These are phyloP conservation scores for Anastatus disparis DNA, from an alignment of 1,140 invertebrate genomes.

Conservation along the genomic window DNA sequence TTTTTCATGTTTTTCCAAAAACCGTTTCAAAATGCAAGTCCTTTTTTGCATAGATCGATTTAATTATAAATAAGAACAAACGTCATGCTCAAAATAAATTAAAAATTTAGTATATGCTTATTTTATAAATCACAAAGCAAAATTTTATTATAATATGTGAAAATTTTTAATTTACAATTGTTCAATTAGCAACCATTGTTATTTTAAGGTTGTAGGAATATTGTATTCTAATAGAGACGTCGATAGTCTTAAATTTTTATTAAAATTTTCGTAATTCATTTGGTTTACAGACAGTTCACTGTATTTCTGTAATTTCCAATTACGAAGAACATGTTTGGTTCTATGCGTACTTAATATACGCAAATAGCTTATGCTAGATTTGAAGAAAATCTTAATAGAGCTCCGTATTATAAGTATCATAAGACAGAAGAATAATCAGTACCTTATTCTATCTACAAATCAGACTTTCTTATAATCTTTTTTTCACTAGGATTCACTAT, in stretches of 20 bases:
- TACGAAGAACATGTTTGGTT: slow-evolving; percentile 45
- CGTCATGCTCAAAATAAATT: slow-evolving; percentile 10
- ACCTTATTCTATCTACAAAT: slow-evolving; percentile 32
- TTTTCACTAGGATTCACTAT: slow-evolving; percentile 9
- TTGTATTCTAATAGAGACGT: slow-evolving; percentile 14
- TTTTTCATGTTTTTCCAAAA: too few species aligned
- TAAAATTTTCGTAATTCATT: slow-evolving; percentile 57
- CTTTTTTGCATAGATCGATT: too few species aligned
- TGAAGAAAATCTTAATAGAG: slow-evolving; percentile 9
- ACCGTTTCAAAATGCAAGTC: too few species aligned
- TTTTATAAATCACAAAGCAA: slow-evolving; percentile 22
- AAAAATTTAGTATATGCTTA: background rate
- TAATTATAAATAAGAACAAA: slow-evolving; percentile 12
- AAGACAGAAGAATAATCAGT: slow-evolving; percentile 28
- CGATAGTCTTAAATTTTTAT: slow-evolving; percentile 46
- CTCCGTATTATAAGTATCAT: slow-evolving; percentile 14
- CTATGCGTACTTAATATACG: slow-evolving; percentile 49
- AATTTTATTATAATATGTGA: slow-evolving; percentile 15
- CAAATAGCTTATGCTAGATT: slow-evolving; percentile 36
- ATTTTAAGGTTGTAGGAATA: slow-evolving; percentile 19
- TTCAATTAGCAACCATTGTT: background rate
- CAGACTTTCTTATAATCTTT: slow-evolving; percentile 29
- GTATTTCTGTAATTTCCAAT: slow-evolving; percentile 15
- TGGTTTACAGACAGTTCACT: slow-evolving; percentile 51
- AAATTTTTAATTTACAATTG: slow-evolving; percentile 18